Percentiles rank a stretch among this genome's conserved stretches.
These are phyloP conservation scores for Sminthopsis crassicaudata DNA, from an alignment of 2,113 vertebrate species.

Conservation along the genomic window DNA sequence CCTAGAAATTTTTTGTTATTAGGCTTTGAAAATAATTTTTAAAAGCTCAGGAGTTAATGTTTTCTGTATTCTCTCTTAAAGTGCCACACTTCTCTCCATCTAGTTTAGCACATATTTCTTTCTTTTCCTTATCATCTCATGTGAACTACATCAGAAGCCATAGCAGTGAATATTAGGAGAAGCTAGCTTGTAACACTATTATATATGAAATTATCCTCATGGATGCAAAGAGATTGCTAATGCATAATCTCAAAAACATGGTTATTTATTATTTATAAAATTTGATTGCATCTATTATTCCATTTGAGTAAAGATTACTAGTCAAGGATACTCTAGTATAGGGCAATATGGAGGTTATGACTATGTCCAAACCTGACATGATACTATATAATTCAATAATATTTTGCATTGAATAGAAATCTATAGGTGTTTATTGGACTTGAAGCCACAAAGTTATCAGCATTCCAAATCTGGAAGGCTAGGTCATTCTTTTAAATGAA, in stretches of 20 bases:
- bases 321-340: slow-evolving; percentile 20
- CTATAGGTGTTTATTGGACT: not conserved
- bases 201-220: slow-evolving; percentile 25
- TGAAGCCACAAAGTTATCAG: not conserved
- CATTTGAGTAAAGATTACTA: slow-evolving; percentile 30
- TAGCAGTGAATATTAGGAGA: not conserved
- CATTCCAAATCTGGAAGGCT: not conserved
- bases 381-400: not conserved
- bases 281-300: slow-evolving; percentile 50
- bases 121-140: not conserved
- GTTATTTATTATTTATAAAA: slow-evolving; percentile 59
- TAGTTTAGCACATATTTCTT: not conserved
- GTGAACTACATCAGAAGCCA: slow-evolving; percentile 39
- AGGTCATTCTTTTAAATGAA: not conserved
- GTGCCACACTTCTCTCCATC: not conserved
- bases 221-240: slow-evolving; percentile 29
- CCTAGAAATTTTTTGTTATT: not conserved
- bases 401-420: not conserved
- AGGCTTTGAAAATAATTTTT: not conserved
- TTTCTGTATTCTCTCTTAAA: not conserved
- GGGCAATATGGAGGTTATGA: too few species aligned
- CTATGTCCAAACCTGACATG: not conserved
- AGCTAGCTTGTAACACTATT: slow-evolving; percentile 42
- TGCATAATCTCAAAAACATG: slow-evolving; percentile 26
- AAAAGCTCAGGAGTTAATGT: not conserved